Evolutionary conservation across 2,113 vertebrate genomes (phyloP).

Genomic region (Pedetes capensis): DNA sequence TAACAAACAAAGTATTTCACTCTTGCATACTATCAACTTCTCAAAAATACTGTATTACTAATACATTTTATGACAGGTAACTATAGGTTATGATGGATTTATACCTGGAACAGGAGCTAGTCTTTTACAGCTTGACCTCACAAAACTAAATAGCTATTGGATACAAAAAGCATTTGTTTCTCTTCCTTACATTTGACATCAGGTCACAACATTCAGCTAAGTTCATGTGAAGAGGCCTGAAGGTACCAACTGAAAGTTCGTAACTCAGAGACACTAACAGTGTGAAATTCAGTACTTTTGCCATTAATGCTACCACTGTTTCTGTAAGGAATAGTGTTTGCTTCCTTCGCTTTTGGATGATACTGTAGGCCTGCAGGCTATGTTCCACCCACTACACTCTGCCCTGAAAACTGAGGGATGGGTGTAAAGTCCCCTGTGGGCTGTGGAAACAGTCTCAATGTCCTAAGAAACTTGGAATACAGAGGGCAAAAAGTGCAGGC

Average conservation of each 20-base stretch:
- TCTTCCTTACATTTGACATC: not conserved
- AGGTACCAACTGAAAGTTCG: not conserved
- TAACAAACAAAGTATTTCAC: not conserved
- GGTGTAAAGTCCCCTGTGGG: not conserved
- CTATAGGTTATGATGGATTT: not conserved
- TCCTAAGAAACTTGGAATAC: not conserved
- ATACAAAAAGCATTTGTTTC: not conserved
- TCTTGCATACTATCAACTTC: not conserved
- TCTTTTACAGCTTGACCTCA: not conserved
- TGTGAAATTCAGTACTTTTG: not conserved
- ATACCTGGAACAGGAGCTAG: not conserved
- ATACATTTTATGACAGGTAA: not conserved
- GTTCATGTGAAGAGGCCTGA: not conserved
- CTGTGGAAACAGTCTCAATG: not conserved
- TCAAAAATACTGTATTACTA: not conserved
- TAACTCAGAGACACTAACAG: not conserved
- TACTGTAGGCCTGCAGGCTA: fast-evolving
- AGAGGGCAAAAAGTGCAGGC: not conserved
- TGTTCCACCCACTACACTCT: too few species aligned
- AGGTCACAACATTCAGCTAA: not conserved
- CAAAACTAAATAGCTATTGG: not conserved
- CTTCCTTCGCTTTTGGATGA: not conserved
- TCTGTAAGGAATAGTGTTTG: not conserved
- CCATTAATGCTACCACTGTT: not conserved
- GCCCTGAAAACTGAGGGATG: not conserved